Conservation (phyloP, 2,797 vertebrate genomes). For the Pangasius larnaudii region DNA sequence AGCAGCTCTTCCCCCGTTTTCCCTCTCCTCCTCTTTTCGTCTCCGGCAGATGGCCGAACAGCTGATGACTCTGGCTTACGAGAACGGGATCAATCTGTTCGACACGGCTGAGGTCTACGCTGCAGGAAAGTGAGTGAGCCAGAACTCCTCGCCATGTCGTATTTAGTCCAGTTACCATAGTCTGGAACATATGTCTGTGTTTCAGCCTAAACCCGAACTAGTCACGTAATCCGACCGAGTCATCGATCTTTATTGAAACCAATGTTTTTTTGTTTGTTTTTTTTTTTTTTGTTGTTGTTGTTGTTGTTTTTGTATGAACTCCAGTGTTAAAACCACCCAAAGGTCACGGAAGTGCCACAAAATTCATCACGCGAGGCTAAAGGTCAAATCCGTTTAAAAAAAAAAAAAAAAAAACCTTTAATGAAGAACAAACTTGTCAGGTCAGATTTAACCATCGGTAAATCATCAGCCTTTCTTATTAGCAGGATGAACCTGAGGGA, state of each 20-base stretch:
- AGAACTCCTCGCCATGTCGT: slow-evolving; percentile 26
- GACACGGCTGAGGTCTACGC: slow-evolving; percentile 98
- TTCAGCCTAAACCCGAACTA: not conserved
- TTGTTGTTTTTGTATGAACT: not conserved
- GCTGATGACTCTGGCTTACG: slow-evolving; percentile 96
- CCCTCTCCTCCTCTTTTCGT: slow-evolving; percentile 50
- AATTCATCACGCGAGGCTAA: not conserved
- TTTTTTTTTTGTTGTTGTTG: not conserved
- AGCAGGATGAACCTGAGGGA: too few species aligned
- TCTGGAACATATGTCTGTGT: slow-evolving; percentile 7
- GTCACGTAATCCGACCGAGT: not conserved
- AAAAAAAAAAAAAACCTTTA: not conserved
- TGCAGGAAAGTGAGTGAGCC: slow-evolving; percentile 92
- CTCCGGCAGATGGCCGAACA: slow-evolving; percentile 95
- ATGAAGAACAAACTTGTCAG: not conserved
- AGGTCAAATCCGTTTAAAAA: not conserved
- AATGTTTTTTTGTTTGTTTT: not conserved
- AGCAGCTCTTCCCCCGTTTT: slow-evolving; percentile 44
- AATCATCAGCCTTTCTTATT: not conserved
- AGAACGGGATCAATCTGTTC: slow-evolving; percentile 99
- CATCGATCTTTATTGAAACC: not conserved
- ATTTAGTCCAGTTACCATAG: slow-evolving; percentile 14
- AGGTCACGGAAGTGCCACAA: not conserved
- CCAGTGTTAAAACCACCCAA: not conserved
- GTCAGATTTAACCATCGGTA: not conserved